Conservation (phyloP, 2,113 vertebrate species). For the Hydropotes inermis region DNA sequence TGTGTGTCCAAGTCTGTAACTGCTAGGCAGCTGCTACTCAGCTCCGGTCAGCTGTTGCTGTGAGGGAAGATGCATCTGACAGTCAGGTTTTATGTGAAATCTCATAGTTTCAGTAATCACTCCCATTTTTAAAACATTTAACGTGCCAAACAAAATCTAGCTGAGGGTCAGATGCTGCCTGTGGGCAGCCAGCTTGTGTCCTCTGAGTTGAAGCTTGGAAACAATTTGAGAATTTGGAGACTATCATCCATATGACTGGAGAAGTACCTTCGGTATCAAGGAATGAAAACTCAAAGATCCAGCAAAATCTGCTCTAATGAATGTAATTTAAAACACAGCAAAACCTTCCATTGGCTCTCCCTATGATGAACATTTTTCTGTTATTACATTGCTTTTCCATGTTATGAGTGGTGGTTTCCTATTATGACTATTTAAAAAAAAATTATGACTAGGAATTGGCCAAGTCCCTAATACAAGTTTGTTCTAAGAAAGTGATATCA, state of each 20-base stretch:
- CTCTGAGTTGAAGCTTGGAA: not conserved
- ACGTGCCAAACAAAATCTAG: not conserved
- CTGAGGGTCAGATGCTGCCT: not conserved
- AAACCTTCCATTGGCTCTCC: not conserved
- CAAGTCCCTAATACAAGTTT: not conserved
- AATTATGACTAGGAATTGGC: not conserved
- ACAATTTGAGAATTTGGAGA: constrained; percentile 7
- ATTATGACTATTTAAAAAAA: not conserved
- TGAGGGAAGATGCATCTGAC: not conserved
- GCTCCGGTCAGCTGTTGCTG: not conserved
- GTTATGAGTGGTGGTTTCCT: not conserved
- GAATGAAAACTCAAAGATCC: not conserved
- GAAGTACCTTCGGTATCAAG: not conserved
- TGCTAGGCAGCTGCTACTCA: not conserved
- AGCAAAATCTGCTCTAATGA: not conserved
- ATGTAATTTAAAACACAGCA: not conserved
- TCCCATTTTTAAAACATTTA: constrained; percentile 7
- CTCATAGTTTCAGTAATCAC: not conserved
- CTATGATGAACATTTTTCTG: not conserved
- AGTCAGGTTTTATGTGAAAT: not conserved
- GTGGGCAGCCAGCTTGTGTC: not conserved
- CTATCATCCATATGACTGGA: not conserved
- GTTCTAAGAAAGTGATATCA: not conserved
- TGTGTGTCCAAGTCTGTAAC: not conserved
- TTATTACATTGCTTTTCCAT: not conserved